Evolutionary conservation across 2,113 vertebrate genomes (phyloP).

Genomic region (Toxotes chatareus): DNA sequence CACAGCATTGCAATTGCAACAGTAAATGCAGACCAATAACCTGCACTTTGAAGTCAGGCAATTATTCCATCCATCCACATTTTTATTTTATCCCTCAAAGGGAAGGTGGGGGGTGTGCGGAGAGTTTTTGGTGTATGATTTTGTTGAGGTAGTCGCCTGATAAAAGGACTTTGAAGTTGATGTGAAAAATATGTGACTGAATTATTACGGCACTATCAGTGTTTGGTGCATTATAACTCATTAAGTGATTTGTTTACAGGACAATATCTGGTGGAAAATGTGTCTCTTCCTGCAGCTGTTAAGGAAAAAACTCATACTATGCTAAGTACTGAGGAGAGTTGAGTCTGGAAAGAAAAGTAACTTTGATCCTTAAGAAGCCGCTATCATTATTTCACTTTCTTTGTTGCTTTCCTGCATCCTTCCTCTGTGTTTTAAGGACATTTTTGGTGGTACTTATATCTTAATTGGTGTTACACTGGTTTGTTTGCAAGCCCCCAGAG

Average conservation of each 20-base stretch:
- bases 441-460: conserved; percentile 72
- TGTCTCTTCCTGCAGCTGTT: conserved; percentile 25
- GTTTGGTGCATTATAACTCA: conserved; percentile 31
- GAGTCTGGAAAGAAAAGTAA: conserved; percentile 43
- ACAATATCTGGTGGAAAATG: conserved; percentile 33
- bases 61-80: conserved; percentile 74
- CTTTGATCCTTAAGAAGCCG: conserved; percentile 59
- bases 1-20: conserved; percentile 49
- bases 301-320: conserved; percentile 6
- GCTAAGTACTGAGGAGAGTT: conserved; percentile 24
- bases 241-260: conserved; percentile 28
- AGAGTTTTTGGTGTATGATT: conserved; percentile 60
- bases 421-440: conserved; percentile 60
- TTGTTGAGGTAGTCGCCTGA: conserved; percentile 59
- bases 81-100: conserved; percentile 70
- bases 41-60: conserved; percentile 78
- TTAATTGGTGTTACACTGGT: conserved; percentile 77
- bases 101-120: conserved; percentile 18
- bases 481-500: conserved; percentile 74
- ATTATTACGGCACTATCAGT: conserved; percentile 42
- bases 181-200: conserved; percentile 69
- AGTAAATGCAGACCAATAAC: conserved; percentile 71
- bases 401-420: conserved; percentile 58
- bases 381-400: conserved; percentile 62
- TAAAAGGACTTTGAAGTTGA: conserved; percentile 71